A percentile compares a stretch with the other conserved stretches of the same genome.
phyloP scores from a whole-genome alignment of 2,113 vertebrate species.

The Phocoena sinus region DNA sequence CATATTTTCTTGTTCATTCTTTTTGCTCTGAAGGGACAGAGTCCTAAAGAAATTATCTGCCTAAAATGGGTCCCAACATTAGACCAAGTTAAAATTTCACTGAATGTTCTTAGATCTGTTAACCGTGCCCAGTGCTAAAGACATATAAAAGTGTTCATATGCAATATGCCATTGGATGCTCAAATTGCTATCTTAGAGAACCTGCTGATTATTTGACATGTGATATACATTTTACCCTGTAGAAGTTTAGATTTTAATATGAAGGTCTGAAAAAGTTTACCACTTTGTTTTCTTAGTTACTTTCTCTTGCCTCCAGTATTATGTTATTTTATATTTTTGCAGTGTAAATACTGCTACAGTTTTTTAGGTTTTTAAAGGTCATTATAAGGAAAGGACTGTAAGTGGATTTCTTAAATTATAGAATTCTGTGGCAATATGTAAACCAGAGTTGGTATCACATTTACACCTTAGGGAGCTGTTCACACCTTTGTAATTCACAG shows the following conservation, averaged over 20 bases:
- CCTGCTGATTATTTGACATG: not conserved
- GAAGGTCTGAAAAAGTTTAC: not conserved
- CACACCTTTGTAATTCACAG: not conserved
- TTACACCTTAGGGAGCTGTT: not conserved
- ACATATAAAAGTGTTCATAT: not conserved
- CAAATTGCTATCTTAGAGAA: not conserved
- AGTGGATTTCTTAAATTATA: not conserved
- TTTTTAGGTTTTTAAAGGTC: not conserved
- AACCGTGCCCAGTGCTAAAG: not conserved
- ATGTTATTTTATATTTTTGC: not conserved
- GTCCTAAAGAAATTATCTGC: not conserved
- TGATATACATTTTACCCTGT: not conserved
- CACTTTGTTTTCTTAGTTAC: not conserved
- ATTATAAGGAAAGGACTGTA: not conserved
- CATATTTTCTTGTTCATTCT: not conserved
- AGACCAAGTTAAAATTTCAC: not conserved
- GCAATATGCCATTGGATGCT: not conserved
- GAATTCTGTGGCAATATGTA: not conserved
- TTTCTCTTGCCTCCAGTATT: not conserved
- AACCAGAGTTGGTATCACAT: not conserved
- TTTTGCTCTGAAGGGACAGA: not conserved
- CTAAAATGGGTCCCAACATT: not conserved
- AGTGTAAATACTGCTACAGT: not conserved
- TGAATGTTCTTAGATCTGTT: not conserved
- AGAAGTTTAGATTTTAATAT: not conserved